These are phyloP conservation scores for Anomalospiza imberbis DNA, from an alignment of 2,797 vertebrate species.

Conservation along the genomic window DNA sequence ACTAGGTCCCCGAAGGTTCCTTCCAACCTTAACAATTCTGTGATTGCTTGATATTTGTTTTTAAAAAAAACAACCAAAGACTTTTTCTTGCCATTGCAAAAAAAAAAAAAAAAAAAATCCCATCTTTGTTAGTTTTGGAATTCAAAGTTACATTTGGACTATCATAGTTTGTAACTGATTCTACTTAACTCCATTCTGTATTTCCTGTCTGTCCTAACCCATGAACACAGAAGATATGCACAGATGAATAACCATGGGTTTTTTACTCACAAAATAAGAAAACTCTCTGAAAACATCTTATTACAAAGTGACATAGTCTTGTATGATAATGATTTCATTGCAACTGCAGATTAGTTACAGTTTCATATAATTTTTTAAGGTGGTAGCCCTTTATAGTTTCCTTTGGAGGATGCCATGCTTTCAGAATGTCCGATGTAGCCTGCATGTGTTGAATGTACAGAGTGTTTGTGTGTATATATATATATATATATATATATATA, in stretches of 20 bases:
- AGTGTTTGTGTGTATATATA: too few relatives aligned
- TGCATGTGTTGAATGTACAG: constrained; percentile 1
- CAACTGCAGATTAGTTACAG: neutral
- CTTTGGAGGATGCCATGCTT: neutral
- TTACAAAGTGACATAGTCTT: neutral
- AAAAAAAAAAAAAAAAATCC: neutral
- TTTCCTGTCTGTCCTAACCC: neutral
- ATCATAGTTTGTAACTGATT: neutral
- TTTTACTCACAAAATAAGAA: neutral
- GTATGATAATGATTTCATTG: neutral
- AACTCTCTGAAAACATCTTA: neutral
- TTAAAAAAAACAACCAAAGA: neutral
- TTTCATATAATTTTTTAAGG: neutral
- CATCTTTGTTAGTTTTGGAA: neutral
- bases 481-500: neutral
- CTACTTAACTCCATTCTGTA: neutral
- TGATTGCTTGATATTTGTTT: neutral
- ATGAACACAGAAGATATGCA: neutral
- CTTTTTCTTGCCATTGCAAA: neutral
- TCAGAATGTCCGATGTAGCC: neutral
- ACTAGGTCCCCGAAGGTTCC: neutral
- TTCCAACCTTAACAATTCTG: neutral
- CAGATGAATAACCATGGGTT: neutral
- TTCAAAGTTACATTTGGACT: neutral
- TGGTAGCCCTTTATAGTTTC: neutral